Percentiles rank a stretch among this genome's conserved stretches.
Conservation (phyloP, 2,888 invertebrate species). For the Coleophora flavipennella region DNA sequence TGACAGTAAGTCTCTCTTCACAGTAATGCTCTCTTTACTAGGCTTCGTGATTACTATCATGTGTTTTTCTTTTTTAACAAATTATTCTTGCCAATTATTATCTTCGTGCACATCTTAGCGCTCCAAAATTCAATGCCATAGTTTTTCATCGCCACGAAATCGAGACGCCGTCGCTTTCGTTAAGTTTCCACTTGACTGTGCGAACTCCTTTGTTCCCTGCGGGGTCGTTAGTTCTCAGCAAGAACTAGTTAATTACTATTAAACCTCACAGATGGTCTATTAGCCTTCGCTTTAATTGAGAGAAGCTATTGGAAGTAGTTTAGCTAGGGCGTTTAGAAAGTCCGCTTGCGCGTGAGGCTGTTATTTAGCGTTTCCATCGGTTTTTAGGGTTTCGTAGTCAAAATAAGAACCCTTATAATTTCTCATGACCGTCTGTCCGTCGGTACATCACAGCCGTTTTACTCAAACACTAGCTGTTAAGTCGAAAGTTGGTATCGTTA, state of each 20-base stretch:
- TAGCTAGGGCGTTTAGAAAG: conserved; percentile 18
- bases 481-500: no score
- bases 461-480: no score
- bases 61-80: no score
- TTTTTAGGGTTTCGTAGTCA: no score
- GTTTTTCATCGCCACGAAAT: conserved; percentile 16
- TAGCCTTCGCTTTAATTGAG: conserved; percentile 8
- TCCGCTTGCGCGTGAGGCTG: conserved; percentile 6
- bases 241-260: conserved; percentile 24
- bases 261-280: conserved; percentile 9
- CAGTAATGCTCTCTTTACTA: no score
- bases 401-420: no score
- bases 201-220: conserved; percentile 26
- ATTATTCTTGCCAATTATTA: no score
- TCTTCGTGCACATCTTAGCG: conserved; percentile 4
- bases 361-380: no score
- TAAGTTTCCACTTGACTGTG: conserved; percentile 39
- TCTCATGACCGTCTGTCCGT: no score
- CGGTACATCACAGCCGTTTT: no score
- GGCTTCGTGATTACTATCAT: no score
- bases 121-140: conserved; percentile 8
- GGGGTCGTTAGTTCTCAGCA: conserved; percentile 18
- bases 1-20: no score
- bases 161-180: conserved; percentile 37
- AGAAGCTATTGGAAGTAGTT: conserved; percentile 12